Evolutionary conservation across 1,140 invertebrate species (phyloP).

Genomic region (Teleogryllus occipitalis): DNA sequence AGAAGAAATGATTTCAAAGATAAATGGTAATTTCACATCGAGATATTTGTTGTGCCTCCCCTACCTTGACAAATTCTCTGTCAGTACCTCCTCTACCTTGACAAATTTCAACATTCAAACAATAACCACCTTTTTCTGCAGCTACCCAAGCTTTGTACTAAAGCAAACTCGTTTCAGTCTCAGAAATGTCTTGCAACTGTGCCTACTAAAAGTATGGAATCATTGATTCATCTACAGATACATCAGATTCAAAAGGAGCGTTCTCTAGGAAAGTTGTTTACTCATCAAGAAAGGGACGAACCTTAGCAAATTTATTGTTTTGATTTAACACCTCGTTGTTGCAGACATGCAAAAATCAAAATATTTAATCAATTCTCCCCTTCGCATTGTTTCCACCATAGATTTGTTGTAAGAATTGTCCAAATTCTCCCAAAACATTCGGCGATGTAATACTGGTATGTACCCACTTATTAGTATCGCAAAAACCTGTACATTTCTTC

Average conservation of each 20-base stretch:
- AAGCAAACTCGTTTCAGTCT: not conserved
- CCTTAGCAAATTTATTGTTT: not conserved
- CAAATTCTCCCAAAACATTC: too few species aligned
- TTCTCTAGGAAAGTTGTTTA: slow-evolving; percentile 23
- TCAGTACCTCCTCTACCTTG: not conserved
- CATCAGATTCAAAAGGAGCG: slow-evolving; percentile 23
- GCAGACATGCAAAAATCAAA: not conserved
- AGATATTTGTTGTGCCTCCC: too few species aligned
- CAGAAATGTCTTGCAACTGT: slow-evolving; percentile 29
- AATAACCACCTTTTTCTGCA: not conserved
- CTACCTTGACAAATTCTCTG: too few species aligned
- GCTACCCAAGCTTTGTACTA: slow-evolving; percentile 7
- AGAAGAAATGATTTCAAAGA: too few species aligned
- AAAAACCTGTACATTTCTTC: too few species aligned
- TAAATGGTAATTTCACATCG: too few species aligned
- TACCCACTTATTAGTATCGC: too few species aligned
- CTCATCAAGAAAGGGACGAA: not conserved
- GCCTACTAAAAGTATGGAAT: slow-evolving; percentile 30
- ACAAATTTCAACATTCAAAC: not conserved
- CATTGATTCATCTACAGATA: slow-evolving; percentile 30
- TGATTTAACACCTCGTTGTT: not conserved
- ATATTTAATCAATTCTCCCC: not conserved
- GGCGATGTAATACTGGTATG: too few species aligned
- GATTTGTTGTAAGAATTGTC: too few species aligned
- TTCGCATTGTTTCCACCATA: too few species aligned